Evolutionary conservation across 1,140 invertebrate genomes (phyloP).

Genomic region (Meloidogyne floridensis): DNA sequence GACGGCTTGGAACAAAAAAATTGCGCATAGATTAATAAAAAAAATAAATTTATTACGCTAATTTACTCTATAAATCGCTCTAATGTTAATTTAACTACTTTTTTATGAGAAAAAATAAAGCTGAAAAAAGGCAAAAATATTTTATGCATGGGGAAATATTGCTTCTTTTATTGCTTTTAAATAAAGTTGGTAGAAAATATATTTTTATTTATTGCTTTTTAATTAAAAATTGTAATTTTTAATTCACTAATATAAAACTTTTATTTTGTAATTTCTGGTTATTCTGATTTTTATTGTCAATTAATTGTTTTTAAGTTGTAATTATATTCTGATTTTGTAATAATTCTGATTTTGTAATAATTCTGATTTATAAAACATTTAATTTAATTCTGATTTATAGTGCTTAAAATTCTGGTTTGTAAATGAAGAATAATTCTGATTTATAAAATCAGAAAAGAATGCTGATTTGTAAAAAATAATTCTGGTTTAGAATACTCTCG

Average conservation of each 20-base stretch:
- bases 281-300: too few relatives aligned
- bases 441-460: not conserved
- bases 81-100: constrained; percentile 8
- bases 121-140: not conserved
- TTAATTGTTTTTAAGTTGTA: too few relatives aligned
- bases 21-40: not conserved
- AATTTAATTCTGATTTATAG: too few relatives aligned
- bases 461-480: too few relatives aligned
- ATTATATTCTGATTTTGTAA: too few relatives aligned
- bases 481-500: too few relatives aligned
- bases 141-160: not conserved
- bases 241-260: too few relatives aligned
- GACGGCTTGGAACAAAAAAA: not conserved
- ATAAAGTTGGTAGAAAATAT: not conserved
- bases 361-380: too few relatives aligned
- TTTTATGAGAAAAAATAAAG: constrained; percentile 5
- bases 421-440: not conserved
- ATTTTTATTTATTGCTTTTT: not conserved
- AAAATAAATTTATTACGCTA: constrained; percentile 2
- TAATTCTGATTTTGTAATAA: too few relatives aligned
- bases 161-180: not conserved
- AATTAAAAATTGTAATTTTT: too few relatives aligned
- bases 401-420: not conserved
- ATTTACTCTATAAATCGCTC: not conserved
- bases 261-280: too few relatives aligned